Evolutionary conservation across 1,140 invertebrate species (phyloP), one percentile per base, ranked within the genome.

Genomic region (Cotesia typhae): DNA sequence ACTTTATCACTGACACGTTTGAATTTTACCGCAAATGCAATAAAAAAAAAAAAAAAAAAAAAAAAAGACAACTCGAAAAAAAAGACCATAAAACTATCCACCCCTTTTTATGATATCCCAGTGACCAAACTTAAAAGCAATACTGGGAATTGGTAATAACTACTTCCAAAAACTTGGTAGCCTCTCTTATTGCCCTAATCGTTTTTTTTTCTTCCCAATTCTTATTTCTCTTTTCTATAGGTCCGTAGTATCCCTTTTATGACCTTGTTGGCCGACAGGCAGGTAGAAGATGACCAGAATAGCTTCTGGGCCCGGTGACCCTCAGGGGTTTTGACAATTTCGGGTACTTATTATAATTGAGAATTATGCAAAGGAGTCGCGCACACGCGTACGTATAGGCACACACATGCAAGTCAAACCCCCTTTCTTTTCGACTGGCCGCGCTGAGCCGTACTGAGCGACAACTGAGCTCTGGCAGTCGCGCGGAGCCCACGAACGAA

Each of bases 371-470:
- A 60, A 38, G 28, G 17, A 61, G 67, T 41, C 68, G 67, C 70
- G 66, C 72, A 76, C 72, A 73, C 72, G 66, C 69, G 72, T 20
- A 68, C 10, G 35, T 38, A 66, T 35, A 60, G 64, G n/a, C 7
- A 55, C 64, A 68, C 53, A 73, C n/a, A 65, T 55, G 51, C 38
- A 64, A 64, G 14, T 52, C 7, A 52, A 76, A 82, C 75, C 80
- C 82, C 78, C 84, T 84, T 83, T 81, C 77, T 82, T 83, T 81
- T 83, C 80, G 63, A 82, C 76, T 84, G 81, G 83, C 84, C 83
- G 84, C 83, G 84, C 85, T 84, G 82, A 85, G 85, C 83, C 84
- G 80, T 83, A 85, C 84, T 86, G 85, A 86, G 80, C 84, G 85
- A 82, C 84, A 85, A 86, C 83, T 85, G 85, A 87, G 83, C 83